Percentiles rank a stretch among this genome's conserved stretches.
Evolutionary conservation across 2,888 invertebrate genomes (phyloP).

Genomic region (Crossocerus cetratus): DNA sequence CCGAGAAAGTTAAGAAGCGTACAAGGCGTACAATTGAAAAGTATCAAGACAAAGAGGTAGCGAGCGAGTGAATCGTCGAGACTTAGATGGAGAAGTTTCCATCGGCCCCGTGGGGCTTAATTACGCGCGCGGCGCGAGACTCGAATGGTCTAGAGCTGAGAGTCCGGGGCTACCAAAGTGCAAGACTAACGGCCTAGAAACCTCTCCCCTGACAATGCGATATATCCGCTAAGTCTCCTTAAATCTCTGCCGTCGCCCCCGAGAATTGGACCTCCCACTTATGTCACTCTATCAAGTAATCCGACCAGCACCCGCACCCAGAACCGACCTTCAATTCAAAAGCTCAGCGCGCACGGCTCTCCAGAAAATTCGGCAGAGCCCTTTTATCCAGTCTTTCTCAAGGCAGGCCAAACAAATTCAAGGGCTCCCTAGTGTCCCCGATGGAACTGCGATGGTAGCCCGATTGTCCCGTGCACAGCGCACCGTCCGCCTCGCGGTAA

Average conservation of each 20-base stretch:
- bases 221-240: constrained; percentile 9
- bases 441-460: constrained; percentile 22
- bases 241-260: constrained; percentile 7
- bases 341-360: background rate
- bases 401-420: background rate
- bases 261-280: background rate
- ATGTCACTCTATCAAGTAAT: background rate
- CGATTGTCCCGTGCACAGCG: constrained; percentile 35
- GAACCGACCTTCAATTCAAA: background rate
- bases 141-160: constrained; percentile 12
- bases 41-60: constrained; percentile 14
- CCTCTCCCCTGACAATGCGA: constrained; percentile 13
- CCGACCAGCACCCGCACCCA: background rate
- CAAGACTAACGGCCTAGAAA: constrained; percentile 53
- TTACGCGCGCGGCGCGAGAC: constrained; percentile 46
- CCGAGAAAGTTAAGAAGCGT: background rate
- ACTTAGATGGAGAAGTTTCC: constrained; percentile 38
- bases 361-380: background rate
- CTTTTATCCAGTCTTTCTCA: background rate
- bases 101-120: constrained; percentile 62
- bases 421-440: background rate
- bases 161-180: constrained; percentile 20
- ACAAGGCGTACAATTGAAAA: constrained; percentile 20
- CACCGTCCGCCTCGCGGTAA: constrained; percentile 57
- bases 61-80: background rate